Evolutionary conservation across 2,113 vertebrate genomes (phyloP).

Genomic region (Porphyrio hochstetteri): DNA sequence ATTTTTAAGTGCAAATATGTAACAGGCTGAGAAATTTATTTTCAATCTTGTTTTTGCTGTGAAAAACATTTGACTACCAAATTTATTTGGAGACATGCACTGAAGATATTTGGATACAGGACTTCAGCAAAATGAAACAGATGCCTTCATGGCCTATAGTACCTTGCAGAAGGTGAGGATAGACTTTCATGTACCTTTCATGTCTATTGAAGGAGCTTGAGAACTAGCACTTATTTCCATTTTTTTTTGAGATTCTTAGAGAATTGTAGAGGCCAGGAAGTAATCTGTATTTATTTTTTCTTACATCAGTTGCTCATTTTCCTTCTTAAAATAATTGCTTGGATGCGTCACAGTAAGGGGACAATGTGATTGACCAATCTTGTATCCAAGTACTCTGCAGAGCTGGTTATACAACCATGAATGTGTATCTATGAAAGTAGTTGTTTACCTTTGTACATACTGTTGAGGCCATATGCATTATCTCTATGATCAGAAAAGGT

Average conservation of each 20-base stretch:
- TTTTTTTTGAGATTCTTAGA: not conserved
- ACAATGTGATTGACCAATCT: not conserved
- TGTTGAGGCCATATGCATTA: not conserved
- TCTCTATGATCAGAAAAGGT: not conserved
- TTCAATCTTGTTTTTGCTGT: not conserved
- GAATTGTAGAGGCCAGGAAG: not conserved
- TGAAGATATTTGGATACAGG: not conserved
- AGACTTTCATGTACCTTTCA: not conserved
- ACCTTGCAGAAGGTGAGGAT: not conserved
- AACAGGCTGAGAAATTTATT: not conserved
- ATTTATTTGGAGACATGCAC: not conserved
- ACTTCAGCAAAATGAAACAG: not conserved
- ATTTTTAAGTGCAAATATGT: not conserved
- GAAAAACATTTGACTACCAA: not conserved
- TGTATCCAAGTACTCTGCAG: not conserved
- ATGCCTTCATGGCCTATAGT: not conserved
- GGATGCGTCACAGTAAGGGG: not conserved
- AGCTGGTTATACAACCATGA: not conserved
- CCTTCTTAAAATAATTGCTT: not conserved
- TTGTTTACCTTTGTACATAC: not conserved
- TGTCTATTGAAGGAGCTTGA: fast-evolving
- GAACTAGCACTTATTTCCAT: not conserved
- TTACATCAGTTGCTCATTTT: not conserved
- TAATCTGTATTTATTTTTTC: not conserved
- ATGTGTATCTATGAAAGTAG: not conserved